Base-by-base conservation (phyloP, 2,888 invertebrate genomes). In the Endomychus coccineus region DNA sequence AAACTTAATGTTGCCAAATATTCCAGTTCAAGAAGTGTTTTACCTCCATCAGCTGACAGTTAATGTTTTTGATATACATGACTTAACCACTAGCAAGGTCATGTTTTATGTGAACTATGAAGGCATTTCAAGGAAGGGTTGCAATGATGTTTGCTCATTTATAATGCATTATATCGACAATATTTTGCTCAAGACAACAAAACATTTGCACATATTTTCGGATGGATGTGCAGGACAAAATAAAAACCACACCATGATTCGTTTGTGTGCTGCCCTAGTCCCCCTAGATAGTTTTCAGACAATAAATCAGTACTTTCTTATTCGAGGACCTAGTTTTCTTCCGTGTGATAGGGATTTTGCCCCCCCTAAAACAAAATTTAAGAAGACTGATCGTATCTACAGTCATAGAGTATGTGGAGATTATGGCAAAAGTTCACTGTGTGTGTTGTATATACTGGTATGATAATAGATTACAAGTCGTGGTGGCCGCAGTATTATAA, bases 1-100 rank as follows among this genome's bases (percentile, higher is more conserved):
- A 40, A 52, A 52, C 36, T 33, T 49, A 14, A 50, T 49, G 14
- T 28, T 52, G 22, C 50, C 50, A 4, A 14, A 25, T n/a, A 44
- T 50, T 28, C 50, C 50, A 16, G 44, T 51, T 3, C 53, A 51
- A 40, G 41, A 50, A 21, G 39, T 48, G 15, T 47, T 52, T 36
- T 50, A 51, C 38, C 24, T 44, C 13, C 33, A 47, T 24, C 43
- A 54, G 37, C 29, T 51, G n/a, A 46, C 50, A 51, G 38, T 44
- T 11, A 19, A 42, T 37, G 28, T 34, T 34, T 44, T 44, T 23
- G 34, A 35, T 15, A 27, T 42, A 9, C 5, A 25, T 6, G 11
- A 25, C 27, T 27, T 44, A 6, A 39, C 42, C 39, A 36, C 33
- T 14, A 30, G 36, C 21, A 30, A 43, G 25, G 27, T 17, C 2